phyloP scores from a whole-genome alignment of 2,113 vertebrate species.

The Paradoxurus hermaphroditus region DNA sequence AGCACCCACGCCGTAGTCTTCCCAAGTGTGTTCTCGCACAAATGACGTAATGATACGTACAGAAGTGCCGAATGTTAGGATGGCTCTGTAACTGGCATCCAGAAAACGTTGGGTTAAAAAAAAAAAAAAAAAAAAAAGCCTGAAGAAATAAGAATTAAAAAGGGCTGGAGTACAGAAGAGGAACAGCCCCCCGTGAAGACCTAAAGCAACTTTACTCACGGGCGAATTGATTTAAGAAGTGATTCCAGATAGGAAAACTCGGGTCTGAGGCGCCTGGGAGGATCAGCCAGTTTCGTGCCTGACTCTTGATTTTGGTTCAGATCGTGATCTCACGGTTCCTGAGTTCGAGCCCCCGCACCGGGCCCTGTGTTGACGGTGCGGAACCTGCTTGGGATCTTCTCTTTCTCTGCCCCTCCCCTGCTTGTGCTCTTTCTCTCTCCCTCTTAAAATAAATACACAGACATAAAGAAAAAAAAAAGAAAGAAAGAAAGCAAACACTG shows the following conservation, averaged over 20 bases:
- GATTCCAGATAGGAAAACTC: slow-evolving; percentile 17
- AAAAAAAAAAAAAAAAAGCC: not conserved
- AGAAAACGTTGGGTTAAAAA: not conserved
- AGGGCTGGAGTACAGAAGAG: not conserved
- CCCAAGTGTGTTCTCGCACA: not conserved
- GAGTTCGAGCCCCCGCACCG: no score
- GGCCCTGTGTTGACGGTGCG: no score
- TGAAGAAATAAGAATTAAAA: slow-evolving; percentile 31
- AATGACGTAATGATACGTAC: not conserved
- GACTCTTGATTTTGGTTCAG: no score
- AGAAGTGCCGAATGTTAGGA: not conserved
- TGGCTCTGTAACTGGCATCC: not conserved
- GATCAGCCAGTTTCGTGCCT: no score
- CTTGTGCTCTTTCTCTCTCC: no score
- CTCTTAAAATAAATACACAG: no score
- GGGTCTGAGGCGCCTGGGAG: no score
- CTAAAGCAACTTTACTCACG: not conserved
- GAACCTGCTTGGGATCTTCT: no score
- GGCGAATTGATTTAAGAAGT: not conserved
- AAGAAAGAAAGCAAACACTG: not conserved
- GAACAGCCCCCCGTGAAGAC: not conserved
- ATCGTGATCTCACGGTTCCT: no score
- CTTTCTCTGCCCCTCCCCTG: no score
- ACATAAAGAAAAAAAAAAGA: no score
- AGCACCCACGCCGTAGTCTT: not conserved